Evolutionary conservation across 2,113 vertebrate genomes (phyloP).

Genomic region (Rhabdornis inornatus): DNA sequence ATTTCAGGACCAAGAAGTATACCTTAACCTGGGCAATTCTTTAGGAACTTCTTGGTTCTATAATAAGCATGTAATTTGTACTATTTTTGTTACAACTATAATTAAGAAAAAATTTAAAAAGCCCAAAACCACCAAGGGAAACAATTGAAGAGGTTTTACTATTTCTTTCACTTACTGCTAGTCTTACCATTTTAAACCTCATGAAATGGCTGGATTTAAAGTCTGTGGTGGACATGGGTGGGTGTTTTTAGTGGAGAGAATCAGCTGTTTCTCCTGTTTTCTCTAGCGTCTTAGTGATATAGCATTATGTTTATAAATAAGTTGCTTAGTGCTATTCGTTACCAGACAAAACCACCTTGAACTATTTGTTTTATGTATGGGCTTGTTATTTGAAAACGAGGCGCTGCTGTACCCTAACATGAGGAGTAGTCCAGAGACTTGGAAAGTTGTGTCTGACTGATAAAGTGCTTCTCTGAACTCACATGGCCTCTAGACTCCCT

Average conservation of each 20-base stretch:
- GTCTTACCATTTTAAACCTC: not conserved
- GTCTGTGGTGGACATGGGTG: not conserved
- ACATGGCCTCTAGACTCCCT: not conserved
- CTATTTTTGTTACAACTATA: not conserved
- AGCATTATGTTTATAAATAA: not conserved
- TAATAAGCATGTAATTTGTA: not conserved
- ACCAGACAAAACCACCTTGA: not conserved
- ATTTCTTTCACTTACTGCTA: not conserved
- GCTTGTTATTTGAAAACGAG: not conserved
- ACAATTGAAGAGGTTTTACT: not conserved
- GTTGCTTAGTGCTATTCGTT: not conserved
- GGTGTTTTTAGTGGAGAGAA: not conserved
- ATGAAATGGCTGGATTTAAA: not conserved
- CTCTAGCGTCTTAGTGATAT: not conserved
- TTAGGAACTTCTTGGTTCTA: not conserved
- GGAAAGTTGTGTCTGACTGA: not conserved
- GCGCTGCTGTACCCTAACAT: not conserved
- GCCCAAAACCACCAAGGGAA: not conserved
- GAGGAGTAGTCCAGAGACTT: not conserved
- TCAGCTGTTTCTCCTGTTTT: not conserved
- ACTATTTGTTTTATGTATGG: not conserved
- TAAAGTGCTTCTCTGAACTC: not conserved
- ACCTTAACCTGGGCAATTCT: not conserved
- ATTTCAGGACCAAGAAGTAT: not conserved
- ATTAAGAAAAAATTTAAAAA: not conserved